Evolutionary conservation across 2,113 vertebrate genomes (phyloP), one percentile per base, ranked within the genome.

Genomic region (Nesoenas mayeri): DNA sequence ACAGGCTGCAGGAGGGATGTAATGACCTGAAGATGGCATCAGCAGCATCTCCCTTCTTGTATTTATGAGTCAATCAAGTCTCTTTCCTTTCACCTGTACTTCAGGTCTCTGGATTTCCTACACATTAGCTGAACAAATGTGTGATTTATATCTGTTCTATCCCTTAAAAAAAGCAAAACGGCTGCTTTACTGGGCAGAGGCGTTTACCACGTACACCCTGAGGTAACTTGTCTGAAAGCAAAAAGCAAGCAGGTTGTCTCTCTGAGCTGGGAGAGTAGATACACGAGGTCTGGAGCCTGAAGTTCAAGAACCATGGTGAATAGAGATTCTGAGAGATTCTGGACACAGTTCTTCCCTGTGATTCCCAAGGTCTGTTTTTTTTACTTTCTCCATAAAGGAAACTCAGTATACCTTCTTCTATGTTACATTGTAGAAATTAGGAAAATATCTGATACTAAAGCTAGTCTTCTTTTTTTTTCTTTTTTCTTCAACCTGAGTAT

Each of bases 131-230:
- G 65, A 32, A 40, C 26, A 15, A 31, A 22, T 18, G 18, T 31
- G 22, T 44, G 48, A 67, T 62, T 82, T 78, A 11, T 44, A n/a
- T 12, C 16, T 51, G 47, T 20, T 72, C 65, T 51, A 9, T 29
- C 47, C 54, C 34, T 79, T 61, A 51, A 44, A 65, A 86, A 50
- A 12, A 15, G 18, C 17, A 60, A 40, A 64, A 40, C 38, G 3
- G 12, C 47, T 82, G 40, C 47, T 82, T 90, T 77, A 17, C 12
- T 47, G n/a, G 32, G 32, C 66, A 53, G 44, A 14, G 53, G 47
- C 0, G 0, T 75, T 78, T 82, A 61, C 9, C 22, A 25, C 17
- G 9, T 34, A 28, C 6, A 7, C 3, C 10, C 38, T 34, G 34
- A 17, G 9, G 50, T 54, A 48, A 71, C 44, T 61, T 60, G 28